A percentile compares a stretch with the other conserved stretches of the same genome.
Evolutionary conservation across 2,113 vertebrate genomes (phyloP).

Genomic region (Ginglymostoma cirratum): DNA sequence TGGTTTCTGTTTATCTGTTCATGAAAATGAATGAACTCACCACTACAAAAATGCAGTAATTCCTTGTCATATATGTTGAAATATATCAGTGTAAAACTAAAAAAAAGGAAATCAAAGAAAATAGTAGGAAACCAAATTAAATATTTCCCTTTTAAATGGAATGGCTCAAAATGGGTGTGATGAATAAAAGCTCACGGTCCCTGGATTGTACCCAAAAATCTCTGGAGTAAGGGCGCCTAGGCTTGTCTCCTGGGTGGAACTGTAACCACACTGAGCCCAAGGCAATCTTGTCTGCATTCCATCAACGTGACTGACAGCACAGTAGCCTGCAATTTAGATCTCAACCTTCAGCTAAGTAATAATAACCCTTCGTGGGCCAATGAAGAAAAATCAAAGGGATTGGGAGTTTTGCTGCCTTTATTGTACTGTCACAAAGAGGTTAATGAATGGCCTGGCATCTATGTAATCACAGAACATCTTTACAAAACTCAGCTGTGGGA

Average conservation of each 20-base stretch:
- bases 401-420: slow-evolving; percentile 47
- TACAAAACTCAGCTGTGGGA: background rate
- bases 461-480: slow-evolving; percentile 44
- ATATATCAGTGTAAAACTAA: background rate
- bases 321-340: slow-evolving; percentile 46
- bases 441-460: slow-evolving; percentile 50
- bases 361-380: slow-evolving; percentile 42
- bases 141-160: slow-evolving; percentile 29
- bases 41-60: background rate
- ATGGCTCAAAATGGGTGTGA: slow-evolving; percentile 20
- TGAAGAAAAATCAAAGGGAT: slow-evolving; percentile 44
- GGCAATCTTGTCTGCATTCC: slow-evolving; percentile 66
- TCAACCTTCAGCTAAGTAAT: slow-evolving; percentile 46
- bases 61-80: background rate
- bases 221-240: slow-evolving; percentile 54
- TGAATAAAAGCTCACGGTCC: background rate
- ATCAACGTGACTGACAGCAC: slow-evolving; percentile 63
- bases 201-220: slow-evolving; percentile 31
- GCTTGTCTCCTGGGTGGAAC: slow-evolving; percentile 56
- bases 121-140: slow-evolving; percentile 6
- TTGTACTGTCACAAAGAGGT: slow-evolving; percentile 49
- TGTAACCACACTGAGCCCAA: slow-evolving; percentile 57
- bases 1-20: background rate
- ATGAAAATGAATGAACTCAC: background rate
- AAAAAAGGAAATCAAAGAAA: background rate